Conservation (phyloP, 2,888 invertebrate genomes). For the Bellardia bayeri region DNA sequence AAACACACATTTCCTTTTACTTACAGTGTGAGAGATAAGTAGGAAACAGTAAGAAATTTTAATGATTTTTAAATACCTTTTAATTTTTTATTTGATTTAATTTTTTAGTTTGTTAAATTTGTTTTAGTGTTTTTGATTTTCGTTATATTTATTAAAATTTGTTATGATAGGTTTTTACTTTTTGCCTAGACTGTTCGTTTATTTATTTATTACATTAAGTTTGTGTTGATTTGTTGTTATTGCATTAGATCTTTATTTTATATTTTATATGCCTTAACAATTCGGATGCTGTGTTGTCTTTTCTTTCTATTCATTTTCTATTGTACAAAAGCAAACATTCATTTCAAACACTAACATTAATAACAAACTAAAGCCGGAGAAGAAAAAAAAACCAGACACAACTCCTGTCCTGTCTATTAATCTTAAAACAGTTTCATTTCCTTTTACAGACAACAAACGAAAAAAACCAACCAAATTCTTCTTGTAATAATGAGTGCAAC, state of each 20-base stretch:
- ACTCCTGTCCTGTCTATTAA: slow-evolving; percentile 65
- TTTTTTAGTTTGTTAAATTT: no score
- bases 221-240: background rate
- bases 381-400: slow-evolving; percentile 51
- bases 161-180: no score
- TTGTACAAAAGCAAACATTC: background rate
- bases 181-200: no score
- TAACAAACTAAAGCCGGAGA: background rate
- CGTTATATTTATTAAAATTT: no score
- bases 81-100: no score
- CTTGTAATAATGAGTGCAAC: slow-evolving; percentile 34
- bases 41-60: background rate
- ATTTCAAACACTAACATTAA: slow-evolving; percentile 1
- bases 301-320: background rate
- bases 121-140: no score
- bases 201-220: no score
- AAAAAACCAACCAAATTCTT: slow-evolving; percentile 25
- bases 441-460: slow-evolving; percentile 47
- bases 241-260: background rate
- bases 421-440: slow-evolving; percentile 72
- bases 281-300: background rate
- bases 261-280: background rate
- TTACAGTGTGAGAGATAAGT: background rate
- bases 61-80: no score
- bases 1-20: background rate